Base-by-base conservation (phyloP, 2,113 vertebrate genomes). In the Bos javanicus region DNA sequence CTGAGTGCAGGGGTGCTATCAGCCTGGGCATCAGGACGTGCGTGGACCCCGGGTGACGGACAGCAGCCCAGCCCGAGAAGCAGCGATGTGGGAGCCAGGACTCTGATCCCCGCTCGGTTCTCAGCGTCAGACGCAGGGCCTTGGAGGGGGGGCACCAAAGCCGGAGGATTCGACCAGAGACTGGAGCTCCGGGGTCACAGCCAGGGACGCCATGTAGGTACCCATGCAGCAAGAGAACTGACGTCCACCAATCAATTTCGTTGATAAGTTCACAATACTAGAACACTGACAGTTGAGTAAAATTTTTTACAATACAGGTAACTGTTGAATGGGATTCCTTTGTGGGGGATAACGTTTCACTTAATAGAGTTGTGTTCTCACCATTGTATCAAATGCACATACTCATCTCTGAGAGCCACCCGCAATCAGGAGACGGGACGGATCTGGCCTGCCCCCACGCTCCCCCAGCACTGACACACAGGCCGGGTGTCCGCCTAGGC, bases 401-500 rank as follows among this genome's bases (percentile, higher is more conserved):
- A 6, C 3, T 52, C 15, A 9, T 57, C 21, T 52, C 33, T 52
- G 19, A 85, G 74, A 78, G 16, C 30, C 33, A 9, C 74, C 6
- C 2, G 15, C 8, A 81, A 2, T 12, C 28, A 56, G 67, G 9
- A 86, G 14, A 3, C 7, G 56, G 57, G 46, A 28, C 11, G 11
- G 15, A 7, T 71, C 26, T 91, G 78, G 19, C 39, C 87, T 30
- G 64, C 39, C 21, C 43, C 48, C 76, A 5, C 11, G 1, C 36
- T 21, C 71, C 19, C 10, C 19, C 15, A 2, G 21, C 0, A 0
- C 8, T 5, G 48, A n/a, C 30, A 23, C 48, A 6, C 30, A 16
- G 4, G 23, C 11, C 3, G 14, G 46, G 33, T 36, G 12, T 78
- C 78, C 48, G 80, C 23, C n/a, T 9, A 14, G 2, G 57, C 46